Evolutionary conservation across 2,113 vertebrate genomes (phyloP).

Genomic region (Heterotis niloticus): DNA sequence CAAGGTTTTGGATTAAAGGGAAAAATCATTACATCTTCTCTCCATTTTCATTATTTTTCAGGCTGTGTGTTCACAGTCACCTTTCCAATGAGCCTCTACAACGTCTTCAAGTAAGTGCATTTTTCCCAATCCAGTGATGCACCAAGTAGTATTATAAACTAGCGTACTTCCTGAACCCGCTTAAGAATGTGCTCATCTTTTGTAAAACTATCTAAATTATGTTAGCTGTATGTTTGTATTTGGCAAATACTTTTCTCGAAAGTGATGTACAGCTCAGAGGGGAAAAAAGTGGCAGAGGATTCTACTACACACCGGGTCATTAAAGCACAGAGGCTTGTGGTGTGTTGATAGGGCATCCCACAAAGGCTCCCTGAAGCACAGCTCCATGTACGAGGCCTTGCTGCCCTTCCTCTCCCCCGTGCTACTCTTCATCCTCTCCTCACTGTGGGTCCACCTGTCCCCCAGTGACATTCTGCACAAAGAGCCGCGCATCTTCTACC

Average conservation of each 20-base stretch:
- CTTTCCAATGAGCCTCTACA: conserved; percentile 92
- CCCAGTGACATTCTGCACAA: conserved; percentile 76
- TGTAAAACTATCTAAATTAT: too few relatives aligned
- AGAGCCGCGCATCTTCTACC: conserved; percentile 87
- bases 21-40: too few relatives aligned
- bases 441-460: conserved; percentile 77
- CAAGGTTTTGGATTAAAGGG: too few relatives aligned
- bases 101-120: conserved; percentile 82
- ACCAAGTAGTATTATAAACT: neutral
- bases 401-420: conserved; percentile 86
- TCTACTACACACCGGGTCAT: too few relatives aligned
- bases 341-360: conserved; percentile 70
- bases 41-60: conserved; percentile 52
- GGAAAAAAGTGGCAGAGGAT: too few relatives aligned
- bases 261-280: too few relatives aligned
- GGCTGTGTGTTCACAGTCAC: conserved; percentile 87
- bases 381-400: conserved; percentile 79
- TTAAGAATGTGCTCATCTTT: neutral
- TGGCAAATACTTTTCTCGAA: too few relatives aligned
- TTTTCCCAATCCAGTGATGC: neutral
- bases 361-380: conserved; percentile 83
- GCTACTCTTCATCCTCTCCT: conserved; percentile 83
- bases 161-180: too few relatives aligned
- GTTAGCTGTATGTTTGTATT: neutral
- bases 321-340: too few relatives aligned